Conservation (phyloP, 2,113 vertebrate genomes). For the Upupa epops region DNA sequence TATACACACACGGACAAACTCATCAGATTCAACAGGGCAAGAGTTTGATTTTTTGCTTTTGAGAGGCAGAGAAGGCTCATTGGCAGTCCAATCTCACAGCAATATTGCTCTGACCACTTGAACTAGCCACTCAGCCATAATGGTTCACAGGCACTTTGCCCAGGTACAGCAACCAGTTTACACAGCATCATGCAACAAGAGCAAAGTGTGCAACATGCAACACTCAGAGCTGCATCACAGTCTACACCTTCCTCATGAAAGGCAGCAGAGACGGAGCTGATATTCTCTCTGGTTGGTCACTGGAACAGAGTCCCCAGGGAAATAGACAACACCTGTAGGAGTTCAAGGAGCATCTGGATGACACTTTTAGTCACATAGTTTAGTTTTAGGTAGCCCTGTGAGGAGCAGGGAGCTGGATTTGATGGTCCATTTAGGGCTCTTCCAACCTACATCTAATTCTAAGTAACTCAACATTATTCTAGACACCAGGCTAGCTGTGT, state of each 20-base stretch:
- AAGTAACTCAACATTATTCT: not conserved
- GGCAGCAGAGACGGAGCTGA: not conserved
- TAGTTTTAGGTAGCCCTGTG: not conserved
- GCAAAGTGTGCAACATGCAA: not conserved
- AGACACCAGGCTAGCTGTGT: not conserved
- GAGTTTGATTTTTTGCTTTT: not conserved
- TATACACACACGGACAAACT: not conserved
- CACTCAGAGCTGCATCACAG: not conserved
- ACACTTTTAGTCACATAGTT: not conserved
- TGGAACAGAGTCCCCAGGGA: not conserved
- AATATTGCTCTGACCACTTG: not conserved
- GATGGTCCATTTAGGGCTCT: not conserved
- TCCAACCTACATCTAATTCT: not conserved
- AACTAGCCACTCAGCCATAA: not conserved
- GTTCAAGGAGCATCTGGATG: not conserved
- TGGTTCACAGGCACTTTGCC: not conserved
- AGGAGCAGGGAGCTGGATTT: not conserved
- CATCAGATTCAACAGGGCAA: not conserved
- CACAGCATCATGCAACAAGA: not conserved
- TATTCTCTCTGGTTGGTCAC: not conserved
- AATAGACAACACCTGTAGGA: not conserved
- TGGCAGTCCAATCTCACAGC: not conserved
- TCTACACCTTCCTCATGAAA: not conserved
- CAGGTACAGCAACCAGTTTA: fast-evolving
- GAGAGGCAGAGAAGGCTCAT: not conserved